Base-by-base conservation (phyloP, 2,888 invertebrate species). In the Sceliomorpha sp. region DNA sequence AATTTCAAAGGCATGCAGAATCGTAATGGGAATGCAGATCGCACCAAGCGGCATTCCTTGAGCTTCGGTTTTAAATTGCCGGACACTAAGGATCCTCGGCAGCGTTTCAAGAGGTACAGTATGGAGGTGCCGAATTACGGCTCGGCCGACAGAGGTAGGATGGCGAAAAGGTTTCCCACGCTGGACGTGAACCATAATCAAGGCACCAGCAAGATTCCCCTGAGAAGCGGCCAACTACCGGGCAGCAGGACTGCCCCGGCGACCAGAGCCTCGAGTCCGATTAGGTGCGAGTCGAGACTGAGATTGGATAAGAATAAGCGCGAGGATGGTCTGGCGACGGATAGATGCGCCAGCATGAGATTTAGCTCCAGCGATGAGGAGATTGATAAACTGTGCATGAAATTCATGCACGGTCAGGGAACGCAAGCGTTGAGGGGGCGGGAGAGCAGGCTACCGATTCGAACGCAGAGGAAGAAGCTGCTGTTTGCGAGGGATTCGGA, bases 131-230 rank as follows among this genome's bases (percentile, higher is more conserved):
- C 77, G 1, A 81, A 84, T 29, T 82, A 80, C 20, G 64, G 69
- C 42, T 72, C 76, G 0, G 48, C 59, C 14, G 80, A 80, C n/a
- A 74, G 75, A 1, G 48, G 45, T 1, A 64, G 70, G n/a, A 58
- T 73, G 31, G 55, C 68, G 14, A 77, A 78, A 37, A 62, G 75
- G 7, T 77, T 72, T 67, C 74, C 77, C 7, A 75, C 75, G 6
- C 66, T 87, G 36, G 88, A 88, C 36, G 84, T 88, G 6, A 88
- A 88, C 64, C 88, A 88, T 63, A 88, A 88, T 79, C 87, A 87
- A 42, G 88, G 87, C 10, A 71, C 79, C 13, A 86, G 87, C 58
- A 87, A 87, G 60, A 87, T 88, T 55, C 84, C 88, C 1, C 71
- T 88, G 56, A 78, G 86, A 37, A 86, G 75, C 58, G 72, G 71